phyloP scores from a whole-genome alignment of 1,140 invertebrate species.

The Bombus pascuorum region DNA sequence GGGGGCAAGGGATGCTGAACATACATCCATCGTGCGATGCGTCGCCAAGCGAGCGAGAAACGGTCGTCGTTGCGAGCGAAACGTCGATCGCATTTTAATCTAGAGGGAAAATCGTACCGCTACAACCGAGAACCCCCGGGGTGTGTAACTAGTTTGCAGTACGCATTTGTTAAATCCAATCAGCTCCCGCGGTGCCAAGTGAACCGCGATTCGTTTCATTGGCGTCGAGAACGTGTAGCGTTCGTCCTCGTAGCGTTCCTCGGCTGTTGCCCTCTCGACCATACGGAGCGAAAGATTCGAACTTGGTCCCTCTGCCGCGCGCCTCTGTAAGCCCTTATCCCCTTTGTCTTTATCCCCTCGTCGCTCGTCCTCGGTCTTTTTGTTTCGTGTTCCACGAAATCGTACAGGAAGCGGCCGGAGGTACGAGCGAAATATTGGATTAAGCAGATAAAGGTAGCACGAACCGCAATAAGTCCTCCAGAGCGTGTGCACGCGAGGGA shows the following conservation, averaged over 20 bases:
- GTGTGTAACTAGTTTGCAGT: conserved; percentile 52
- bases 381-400: conserved; percentile 18
- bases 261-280: not conserved
- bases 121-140: not conserved
- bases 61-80: too few relatives aligned
- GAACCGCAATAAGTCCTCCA: conserved; percentile 46
- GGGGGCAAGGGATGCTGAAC: not conserved
- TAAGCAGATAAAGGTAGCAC: conserved; percentile 51
- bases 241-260: not conserved
- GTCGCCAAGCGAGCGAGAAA: not conserved
- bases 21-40: not conserved
- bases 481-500: conserved; percentile 35
- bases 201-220: conserved; percentile 47
- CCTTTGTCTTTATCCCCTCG: not conserved
- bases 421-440: conserved; percentile 49
- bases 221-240: not conserved
- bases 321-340: not conserved
- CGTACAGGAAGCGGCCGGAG: conserved; percentile 15
- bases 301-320: not conserved
- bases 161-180: conserved; percentile 55
- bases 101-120: conserved; percentile 27
- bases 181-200: conserved; percentile 29
- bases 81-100: conserved; percentile 54
- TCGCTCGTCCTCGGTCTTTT: not conserved
- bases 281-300: not conserved